Evolutionary conservation across 2,888 invertebrate species (phyloP).

Genomic region (Harmothoe impar): DNA sequence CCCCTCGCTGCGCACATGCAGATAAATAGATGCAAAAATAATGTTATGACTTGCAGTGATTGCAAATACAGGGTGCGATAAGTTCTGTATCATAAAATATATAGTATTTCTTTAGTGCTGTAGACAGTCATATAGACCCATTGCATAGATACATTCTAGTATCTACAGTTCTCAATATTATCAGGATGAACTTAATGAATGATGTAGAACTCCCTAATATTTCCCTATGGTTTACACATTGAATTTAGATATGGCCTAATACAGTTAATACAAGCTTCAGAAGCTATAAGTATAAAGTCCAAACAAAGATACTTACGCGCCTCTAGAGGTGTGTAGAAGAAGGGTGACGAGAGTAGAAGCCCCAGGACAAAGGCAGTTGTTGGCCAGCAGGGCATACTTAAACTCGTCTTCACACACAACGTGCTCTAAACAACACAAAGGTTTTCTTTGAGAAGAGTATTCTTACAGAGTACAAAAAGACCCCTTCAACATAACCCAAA

Average conservation of each 20-base stretch:
- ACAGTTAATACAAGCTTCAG: too few relatives aligned
- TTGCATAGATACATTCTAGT: too few relatives aligned
- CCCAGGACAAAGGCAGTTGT: constrained; percentile 99
- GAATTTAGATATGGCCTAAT: too few relatives aligned
- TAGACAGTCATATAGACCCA: too few relatives aligned
- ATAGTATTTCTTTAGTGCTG: too few relatives aligned
- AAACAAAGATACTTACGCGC: constrained; percentile 90
- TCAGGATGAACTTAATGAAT: too few relatives aligned
- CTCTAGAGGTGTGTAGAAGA: constrained; percentile 96
- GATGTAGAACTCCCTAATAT: too few relatives aligned
- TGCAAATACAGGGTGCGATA: too few relatives aligned
- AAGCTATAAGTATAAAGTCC: too few relatives aligned
- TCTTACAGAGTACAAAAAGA: background rate
- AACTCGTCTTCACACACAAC: constrained; percentile 99
- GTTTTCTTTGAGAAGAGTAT: background rate
- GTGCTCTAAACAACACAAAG: constrained; percentile 87
- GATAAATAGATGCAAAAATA: constrained; percentile 76
- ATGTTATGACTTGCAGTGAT: background rate
- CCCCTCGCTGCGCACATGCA: constrained; percentile 89
- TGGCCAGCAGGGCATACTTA: constrained; percentile 98
- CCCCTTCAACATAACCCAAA: background rate
- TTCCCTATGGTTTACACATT: too few relatives aligned
- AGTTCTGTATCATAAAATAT: too few relatives aligned
- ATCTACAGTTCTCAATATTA: too few relatives aligned
- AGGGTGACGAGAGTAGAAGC: constrained; percentile 98